A percentile compares a stretch with the other conserved stretches of the same genome.
Evolutionary conservation across 2,888 invertebrate genomes (phyloP).

Genomic region (Drosophila anomalata): DNA sequence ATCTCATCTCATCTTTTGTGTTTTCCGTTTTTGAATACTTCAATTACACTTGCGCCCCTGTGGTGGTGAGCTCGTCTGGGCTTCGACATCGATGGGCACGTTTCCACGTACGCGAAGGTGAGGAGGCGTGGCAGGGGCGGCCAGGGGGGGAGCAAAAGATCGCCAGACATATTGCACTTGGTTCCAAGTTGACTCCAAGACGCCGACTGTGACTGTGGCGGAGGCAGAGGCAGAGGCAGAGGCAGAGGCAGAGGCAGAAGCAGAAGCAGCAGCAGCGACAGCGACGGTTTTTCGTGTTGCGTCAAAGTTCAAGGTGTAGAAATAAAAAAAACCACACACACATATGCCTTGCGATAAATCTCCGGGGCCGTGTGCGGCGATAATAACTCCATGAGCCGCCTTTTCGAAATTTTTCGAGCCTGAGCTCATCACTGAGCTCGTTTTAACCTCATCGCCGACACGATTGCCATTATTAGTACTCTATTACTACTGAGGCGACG

Average conservation of each 20-base stretch:
- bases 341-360: constrained; percentile 46
- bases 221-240: too few relatives aligned
- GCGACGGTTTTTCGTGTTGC: constrained; percentile 47
- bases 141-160: constrained; percentile 20
- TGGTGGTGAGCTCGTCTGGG: constrained; percentile 15
- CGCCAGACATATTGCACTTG: constrained; percentile 40
- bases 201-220: not conserved
- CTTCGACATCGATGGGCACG: constrained; percentile 22
- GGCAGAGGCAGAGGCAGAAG: not conserved
- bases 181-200: constrained; percentile 18
- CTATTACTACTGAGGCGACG: constrained; percentile 21
- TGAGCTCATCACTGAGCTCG: constrained; percentile 55
- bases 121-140: constrained; percentile 27
- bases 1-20: constrained; percentile 16
- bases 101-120: constrained; percentile 39
- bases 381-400: constrained; percentile 25
- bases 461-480: not conserved
- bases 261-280: constrained; percentile 10
- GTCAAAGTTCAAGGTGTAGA: constrained; percentile 74
- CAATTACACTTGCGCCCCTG: constrained; percentile 23
- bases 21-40: constrained; percentile 23
- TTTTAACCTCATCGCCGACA: constrained; percentile 12
- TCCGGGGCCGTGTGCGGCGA: constrained; percentile 7
- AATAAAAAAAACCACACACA: constrained; percentile 9
- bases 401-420: constrained; percentile 47